Percentiles rank a stretch among this genome's conserved stretches.
Conservation (phyloP, 2,888 invertebrate genomes). For the Ophion obscuratus region DNA sequence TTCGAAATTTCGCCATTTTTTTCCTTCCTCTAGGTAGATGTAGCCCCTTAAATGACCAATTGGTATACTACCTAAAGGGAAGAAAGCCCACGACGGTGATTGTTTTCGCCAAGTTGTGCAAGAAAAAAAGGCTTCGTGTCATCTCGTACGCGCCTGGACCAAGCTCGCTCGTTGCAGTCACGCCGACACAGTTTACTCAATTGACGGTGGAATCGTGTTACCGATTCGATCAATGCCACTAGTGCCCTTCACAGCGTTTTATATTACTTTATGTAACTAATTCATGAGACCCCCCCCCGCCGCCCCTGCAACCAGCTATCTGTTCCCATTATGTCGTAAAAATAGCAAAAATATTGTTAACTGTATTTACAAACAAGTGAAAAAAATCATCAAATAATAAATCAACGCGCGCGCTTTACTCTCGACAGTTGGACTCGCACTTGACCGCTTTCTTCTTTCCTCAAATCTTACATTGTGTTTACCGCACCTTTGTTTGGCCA, state of each 20-base stretch:
- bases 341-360: neutral
- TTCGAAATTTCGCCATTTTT: too few species aligned
- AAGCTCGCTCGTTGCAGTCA: slow-evolving; percentile 17
- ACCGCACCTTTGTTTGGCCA: slow-evolving; percentile 19
- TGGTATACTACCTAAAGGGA: neutral
- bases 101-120: slow-evolving; percentile 18
- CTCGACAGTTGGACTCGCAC: too few species aligned
- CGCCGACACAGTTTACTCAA: slow-evolving; percentile 58
- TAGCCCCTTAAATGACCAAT: too few species aligned
- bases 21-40: too few species aligned
- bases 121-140: slow-evolving; percentile 19
- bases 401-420: neutral
- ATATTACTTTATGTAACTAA: slow-evolving; percentile 63
- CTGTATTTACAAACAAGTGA: neutral
- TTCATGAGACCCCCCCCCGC: neutral
- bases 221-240: slow-evolving; percentile 59
- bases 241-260: slow-evolving; percentile 47
- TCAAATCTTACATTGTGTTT: slow-evolving; percentile 2
- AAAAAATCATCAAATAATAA: neutral
- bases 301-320: neutral
- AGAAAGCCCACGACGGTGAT: neutral
- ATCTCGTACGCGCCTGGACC: slow-evolving; percentile 13
- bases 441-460: neutral
- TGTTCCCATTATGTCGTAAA: neutral
- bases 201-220: slow-evolving; percentile 63